Base-by-base conservation (phyloP, 2,888 invertebrate genomes). In the Tricholauxania praeusta region DNA sequence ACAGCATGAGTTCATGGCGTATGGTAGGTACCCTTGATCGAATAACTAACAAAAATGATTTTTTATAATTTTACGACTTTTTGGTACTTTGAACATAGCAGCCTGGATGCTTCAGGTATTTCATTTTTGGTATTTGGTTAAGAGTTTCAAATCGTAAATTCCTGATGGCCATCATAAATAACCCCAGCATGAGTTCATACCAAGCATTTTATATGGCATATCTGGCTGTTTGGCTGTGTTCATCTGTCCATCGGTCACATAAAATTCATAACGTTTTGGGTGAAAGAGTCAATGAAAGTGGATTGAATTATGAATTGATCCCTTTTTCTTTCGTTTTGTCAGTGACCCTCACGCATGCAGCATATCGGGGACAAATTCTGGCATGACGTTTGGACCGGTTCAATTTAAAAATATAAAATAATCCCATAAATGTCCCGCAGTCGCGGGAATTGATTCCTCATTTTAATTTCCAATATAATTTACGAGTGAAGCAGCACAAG, bases 121-220 rank as follows among this genome's bases (percentile, higher is more conserved):
- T 32, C 19, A 12, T 53, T 49, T 49, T 49, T 52, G 49, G 32
- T 17, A 12, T 60, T 59, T 49, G 69, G 39, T 63, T 63, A 22
- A 66, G 66, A 52, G 60, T 51, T 70, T 72, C 39, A 76, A 74
- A 77, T 82, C 82, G 81, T 85, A 83, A 84, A 84, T 81, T 82
- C 82, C 82, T 84, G 81, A 85, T 84, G 82, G 80, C 80, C 78
- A 79, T 82, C 83, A 82, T 84, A 84, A 84, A 85, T 85, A 81
- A 84, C 80, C 66, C 59, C 74, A 71, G 74, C 71, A 72, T 75
- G 64, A 66, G 49, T 32, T 65, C 68, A 48, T 60, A 55, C 62
- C 70, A 60, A 72, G 28, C 71, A 68, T 53, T 71, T 47, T 28
- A 28, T 28, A 28, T 28, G 28, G 28, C 28, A 28, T 28, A 28